Conservation (phyloP, 2,888 invertebrate genomes). For the Tinea pellionella region DNA sequence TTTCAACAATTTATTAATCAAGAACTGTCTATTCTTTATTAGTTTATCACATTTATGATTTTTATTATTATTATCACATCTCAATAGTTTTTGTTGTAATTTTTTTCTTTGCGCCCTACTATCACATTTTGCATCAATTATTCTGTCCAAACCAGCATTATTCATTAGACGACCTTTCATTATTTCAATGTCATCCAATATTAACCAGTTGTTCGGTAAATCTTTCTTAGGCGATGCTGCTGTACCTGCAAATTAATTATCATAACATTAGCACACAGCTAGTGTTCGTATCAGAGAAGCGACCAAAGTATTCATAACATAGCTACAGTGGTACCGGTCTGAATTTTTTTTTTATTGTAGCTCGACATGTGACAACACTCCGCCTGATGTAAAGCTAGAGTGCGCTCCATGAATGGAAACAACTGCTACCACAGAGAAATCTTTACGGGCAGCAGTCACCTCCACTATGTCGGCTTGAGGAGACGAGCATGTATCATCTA, state of each 20-base stretch:
- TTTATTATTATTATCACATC: conserved; percentile 19
- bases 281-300: too few species aligned
- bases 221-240: conserved; percentile 40
- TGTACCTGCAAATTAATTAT: conserved; percentile 27
- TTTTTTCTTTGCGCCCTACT: neutral
- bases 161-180: too few species aligned
- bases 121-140: conserved; percentile 9
- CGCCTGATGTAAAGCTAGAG: too few species aligned
- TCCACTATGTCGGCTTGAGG: too few species aligned
- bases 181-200: conserved; percentile 38
- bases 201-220: conserved; percentile 44
- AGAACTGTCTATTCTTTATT: conserved; percentile 37
- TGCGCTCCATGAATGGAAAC: too few species aligned
- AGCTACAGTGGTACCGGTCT: too few species aligned
- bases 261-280: conserved; percentile 12
- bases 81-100: neutral
- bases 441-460: too few species aligned
- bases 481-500: too few species aligned
- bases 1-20: conserved; percentile 47
- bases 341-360: too few species aligned
- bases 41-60: conserved; percentile 25
- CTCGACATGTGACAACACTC: too few species aligned
- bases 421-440: too few species aligned
- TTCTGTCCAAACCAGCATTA: conserved; percentile 14
- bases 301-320: too few species aligned